Base-by-base conservation (phyloP, 2,113 vertebrate genomes). In the Cinclus cinclus region DNA sequence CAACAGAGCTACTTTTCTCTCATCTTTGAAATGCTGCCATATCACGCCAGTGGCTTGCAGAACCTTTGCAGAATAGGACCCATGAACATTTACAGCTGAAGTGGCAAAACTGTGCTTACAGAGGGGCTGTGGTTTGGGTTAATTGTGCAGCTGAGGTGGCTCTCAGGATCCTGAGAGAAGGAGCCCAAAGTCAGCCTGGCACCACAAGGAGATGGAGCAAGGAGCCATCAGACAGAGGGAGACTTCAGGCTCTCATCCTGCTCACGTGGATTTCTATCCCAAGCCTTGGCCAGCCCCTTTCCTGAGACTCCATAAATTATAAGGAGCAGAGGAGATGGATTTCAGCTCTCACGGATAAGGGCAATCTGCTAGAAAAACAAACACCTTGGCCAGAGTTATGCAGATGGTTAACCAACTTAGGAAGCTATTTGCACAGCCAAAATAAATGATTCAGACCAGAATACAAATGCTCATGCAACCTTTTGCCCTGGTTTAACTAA, bases 351-450 rank as follows among this genome's bases (percentile, higher is more conserved):
- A 70, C 1, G 86, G 92, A 89, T 96, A 90, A 94, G 90, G 90
- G 77, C 88, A 95, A 92, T 91, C 96, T 86, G 93, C 90, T 95
- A 80, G 70, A 47, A 95, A 95, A 95, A 94, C 95, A 96, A 97
- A 94, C 92, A 85, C 89, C 89, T 87, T 4, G 2, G 53, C 89
- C 35, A 6, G 83, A 89, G 90, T 47, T 47, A 22, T 0, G 18
- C 93, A 93, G 93, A 88, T n/a, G 93, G 91, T 92, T 93, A 96
- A 95, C 94, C 94, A 89, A 23, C 91, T 82, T 58, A 73, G 94
- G 94, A 96, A 97, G 87, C 87, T 65, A 49, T 91, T 95, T 83
- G 78, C 84, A 85, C 92, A 92, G 93, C 92, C 86, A 96, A 95
- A 96, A 95, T 91, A 97, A 97, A 95, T 91, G 28, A 73, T 64